A percentile compares a stretch with the other conserved stretches of the same genome.
phyloP scores from a whole-genome alignment of 2,113 vertebrate genomes.

The Hoplias malabaricus region DNA sequence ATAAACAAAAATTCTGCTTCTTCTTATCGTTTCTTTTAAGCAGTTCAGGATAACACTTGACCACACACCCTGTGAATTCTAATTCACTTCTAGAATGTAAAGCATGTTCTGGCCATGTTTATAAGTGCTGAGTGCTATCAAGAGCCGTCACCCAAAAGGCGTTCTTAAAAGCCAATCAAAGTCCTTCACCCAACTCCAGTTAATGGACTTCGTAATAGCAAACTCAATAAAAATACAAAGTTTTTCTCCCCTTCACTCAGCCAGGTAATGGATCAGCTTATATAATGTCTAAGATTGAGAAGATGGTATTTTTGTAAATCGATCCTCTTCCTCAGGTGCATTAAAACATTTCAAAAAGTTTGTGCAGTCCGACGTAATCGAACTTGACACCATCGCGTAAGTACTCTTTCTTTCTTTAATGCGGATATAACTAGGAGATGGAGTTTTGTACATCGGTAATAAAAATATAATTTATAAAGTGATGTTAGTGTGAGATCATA shows the following conservation, averaged over 20 bases:
- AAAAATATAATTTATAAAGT: background rate
- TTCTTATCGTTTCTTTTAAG: too few species aligned
- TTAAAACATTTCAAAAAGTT: conserved; percentile 27
- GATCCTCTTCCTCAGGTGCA: conserved; percentile 12
- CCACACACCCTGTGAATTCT: too few species aligned
- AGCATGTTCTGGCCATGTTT: background rate
- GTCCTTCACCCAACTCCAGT: background rate
- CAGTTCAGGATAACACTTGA: too few species aligned
- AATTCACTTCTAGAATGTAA: too few species aligned
- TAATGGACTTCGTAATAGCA: conserved; percentile 43
- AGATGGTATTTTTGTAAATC: conserved; percentile 37
- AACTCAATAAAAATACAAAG: conserved; percentile 40
- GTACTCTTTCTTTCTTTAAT: conserved; percentile 9
- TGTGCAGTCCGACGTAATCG: background rate
- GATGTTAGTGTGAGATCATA: background rate
- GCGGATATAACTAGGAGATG: background rate
- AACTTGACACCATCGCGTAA: background rate
- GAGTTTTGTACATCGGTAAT: background rate
- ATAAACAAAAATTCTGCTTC: too few species aligned
- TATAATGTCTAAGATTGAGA: conserved; percentile 17
- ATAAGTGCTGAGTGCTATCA: background rate
- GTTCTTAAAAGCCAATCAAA: conserved; percentile 47
- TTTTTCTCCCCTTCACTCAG: conserved; percentile 2
- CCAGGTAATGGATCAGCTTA: conserved; percentile 28
- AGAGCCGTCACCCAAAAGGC: background rate